Percentiles rank a stretch among this genome's conserved stretches.
phyloP scores from a whole-genome alignment of 2,113 vertebrate species.

The Python bivittatus region DNA sequence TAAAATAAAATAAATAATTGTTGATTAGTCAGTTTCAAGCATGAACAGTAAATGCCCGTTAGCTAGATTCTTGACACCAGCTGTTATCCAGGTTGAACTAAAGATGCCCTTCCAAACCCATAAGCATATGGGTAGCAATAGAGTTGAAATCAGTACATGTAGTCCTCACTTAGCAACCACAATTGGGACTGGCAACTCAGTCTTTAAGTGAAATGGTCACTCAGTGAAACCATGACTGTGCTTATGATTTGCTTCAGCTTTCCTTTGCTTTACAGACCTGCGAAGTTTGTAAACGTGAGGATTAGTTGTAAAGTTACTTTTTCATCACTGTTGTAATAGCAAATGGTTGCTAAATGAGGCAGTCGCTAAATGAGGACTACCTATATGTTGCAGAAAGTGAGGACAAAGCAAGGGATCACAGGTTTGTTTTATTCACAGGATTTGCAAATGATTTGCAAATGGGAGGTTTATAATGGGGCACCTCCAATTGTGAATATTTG shows the following conservation, averaged over 20 bases:
- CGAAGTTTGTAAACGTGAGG: not conserved
- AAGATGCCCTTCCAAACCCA: not conserved
- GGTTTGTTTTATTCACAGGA: not conserved
- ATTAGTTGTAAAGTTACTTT: not conserved
- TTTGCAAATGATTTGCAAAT: not conserved
- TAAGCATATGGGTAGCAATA: not conserved
- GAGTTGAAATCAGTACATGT: not conserved
- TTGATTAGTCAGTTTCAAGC: not conserved
- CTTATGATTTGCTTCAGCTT: not conserved
- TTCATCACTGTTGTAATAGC: not conserved
- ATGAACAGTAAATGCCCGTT: not conserved
- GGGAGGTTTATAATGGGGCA: not conserved
- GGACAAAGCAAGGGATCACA: not conserved
- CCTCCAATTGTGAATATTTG: not conserved
- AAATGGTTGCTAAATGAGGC: not conserved
- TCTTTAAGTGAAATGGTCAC: not conserved
- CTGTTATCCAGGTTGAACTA: not conserved
- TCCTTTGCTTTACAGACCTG: not conserved
- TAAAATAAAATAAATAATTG: too few relatives aligned
- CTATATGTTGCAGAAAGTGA: not conserved
- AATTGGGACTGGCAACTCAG: not conserved
- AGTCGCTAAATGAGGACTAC: not conserved
- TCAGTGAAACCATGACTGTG: not conserved
- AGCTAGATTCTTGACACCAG: not conserved
- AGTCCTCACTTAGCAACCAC: not conserved